Percentiles rank a stretch among this genome's conserved stretches.
Conservation (phyloP, 2,888 invertebrate genomes). For the Tiphia femorata region DNA sequence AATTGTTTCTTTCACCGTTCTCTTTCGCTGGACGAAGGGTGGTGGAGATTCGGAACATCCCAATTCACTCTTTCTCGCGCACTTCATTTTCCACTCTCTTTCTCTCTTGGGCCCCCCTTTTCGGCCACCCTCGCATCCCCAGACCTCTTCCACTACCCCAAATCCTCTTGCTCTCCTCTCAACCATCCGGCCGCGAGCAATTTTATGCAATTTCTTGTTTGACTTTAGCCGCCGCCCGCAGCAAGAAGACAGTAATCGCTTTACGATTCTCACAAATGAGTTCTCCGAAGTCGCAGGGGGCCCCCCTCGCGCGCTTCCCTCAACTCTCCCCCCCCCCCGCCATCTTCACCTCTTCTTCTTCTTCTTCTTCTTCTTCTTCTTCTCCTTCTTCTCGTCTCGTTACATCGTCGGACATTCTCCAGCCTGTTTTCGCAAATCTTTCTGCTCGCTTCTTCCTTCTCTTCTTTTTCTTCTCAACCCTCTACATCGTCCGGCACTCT, state of each 20-base stretch:
- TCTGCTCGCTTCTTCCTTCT: too few species aligned
- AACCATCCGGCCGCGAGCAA: conserved; percentile 18
- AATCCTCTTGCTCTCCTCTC: too few species aligned
- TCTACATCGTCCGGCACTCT: too few species aligned
- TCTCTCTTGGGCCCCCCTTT: neutral
- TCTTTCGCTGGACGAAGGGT: neutral
- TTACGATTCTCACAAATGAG: conserved; percentile 55
- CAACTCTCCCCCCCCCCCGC: neutral
- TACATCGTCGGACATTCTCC: too few species aligned
- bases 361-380: conserved; percentile 3
- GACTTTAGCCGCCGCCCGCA: conserved; percentile 37
- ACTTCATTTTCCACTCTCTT: conserved; percentile 7
- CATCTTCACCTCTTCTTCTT: neutral
- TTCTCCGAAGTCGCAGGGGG: conserved; percentile 48
- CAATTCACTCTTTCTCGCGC: conserved; percentile 5
- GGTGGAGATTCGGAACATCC: neutral
- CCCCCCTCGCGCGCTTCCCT: conserved; percentile 7
- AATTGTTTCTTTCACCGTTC: neutral
- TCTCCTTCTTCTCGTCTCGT: too few species aligned
- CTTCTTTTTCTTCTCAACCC: too few species aligned
- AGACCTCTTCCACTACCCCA: too few species aligned
- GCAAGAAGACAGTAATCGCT: conserved; percentile 47
- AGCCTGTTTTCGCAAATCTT: too few species aligned
- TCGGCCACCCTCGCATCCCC: neutral
- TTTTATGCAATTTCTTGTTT: conserved; percentile 48